Conservation (phyloP, 2,113 vertebrate genomes). For the Alethe castanea region DNA sequence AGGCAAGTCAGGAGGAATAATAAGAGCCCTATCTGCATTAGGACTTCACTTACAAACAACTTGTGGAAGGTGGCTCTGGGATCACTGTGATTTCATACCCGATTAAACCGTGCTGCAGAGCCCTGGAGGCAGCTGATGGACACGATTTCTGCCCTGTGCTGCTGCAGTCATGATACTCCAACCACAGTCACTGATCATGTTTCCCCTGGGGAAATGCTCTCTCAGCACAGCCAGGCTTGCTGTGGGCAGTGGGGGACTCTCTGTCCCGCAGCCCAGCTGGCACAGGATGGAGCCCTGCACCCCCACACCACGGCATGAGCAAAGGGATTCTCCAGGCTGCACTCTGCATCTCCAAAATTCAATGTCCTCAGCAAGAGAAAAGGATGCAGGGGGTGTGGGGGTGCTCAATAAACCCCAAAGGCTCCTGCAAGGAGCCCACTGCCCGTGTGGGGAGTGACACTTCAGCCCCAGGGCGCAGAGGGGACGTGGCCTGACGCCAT, state of each 20-base stretch:
- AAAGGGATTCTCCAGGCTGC: fast-evolving
- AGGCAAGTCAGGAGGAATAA: constrained; percentile 15
- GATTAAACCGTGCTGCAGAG: neutral
- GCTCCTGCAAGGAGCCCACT: neutral
- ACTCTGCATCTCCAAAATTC: neutral
- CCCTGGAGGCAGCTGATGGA: neutral
- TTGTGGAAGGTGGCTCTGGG: neutral
- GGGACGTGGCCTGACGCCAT: neutral
- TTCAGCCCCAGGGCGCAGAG: neutral
- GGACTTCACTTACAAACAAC: neutral
- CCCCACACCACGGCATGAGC: fast-evolving
- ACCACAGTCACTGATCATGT: fast-evolving
- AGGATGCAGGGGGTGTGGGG: neutral
- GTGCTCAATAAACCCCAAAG: too few relatives aligned
- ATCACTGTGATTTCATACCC: constrained; percentile 8
- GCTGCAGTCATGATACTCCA: neutral
- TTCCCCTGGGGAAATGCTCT: neutral
- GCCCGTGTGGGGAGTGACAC: fast-evolving
- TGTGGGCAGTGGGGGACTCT: neutral
- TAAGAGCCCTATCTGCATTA: neutral
- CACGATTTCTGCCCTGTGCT: neutral
- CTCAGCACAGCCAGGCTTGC: fast-evolving
- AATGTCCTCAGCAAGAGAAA: neutral
- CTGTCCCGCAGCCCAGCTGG: neutral
- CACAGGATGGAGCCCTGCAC: neutral